Base-by-base conservation (phyloP, 2,797 vertebrate species). In the Cirrhinus molitorella region DNA sequence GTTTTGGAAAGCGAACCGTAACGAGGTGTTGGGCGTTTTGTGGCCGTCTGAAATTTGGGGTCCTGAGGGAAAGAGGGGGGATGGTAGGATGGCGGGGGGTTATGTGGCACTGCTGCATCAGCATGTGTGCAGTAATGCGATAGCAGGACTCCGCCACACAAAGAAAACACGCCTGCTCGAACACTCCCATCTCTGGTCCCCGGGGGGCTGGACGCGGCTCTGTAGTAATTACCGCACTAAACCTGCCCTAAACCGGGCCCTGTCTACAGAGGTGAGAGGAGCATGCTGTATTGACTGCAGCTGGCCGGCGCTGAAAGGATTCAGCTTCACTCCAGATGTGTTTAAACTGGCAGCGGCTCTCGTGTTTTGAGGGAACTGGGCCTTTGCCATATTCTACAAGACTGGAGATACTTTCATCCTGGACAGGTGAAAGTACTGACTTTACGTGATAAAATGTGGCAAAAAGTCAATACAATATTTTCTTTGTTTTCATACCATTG, bases 41-140 rank as follows among this genome's bases (percentile, higher is more conserved):
- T 17, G 83, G 84, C 88, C 86, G 55, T 37, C 82, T 81, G 43
- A 83, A 83, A 86, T 28, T 31, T 21, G 21, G 74, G 40, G 72
- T 81, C 77, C 77, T 31, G 55, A 51, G 66, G 73, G 80, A 79
- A n/a, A n/a, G 23, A 43, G 55, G 66, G 37, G 57, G 76, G 85
- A 85, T 67, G 82, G 84, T 76, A 43, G 79, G 19, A 16, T 45
- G 61, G 43, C 0, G 59, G 81, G 80, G 53, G 72, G 28, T 31
- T 77, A 61, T 82, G 83, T 83, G 82, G 17, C 87, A 87, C 67
- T 94, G 95, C 95, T 93, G 94, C 92, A 92, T 95, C 95, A 95
- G 95, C 94, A 94, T 95, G 91, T 95, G 92, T 92, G 93, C 91
- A 91, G 94, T 95, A 95, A 96, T 91, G 92, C 89, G 94, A 96